Evolutionary conservation across 1,140 invertebrate genomes (phyloP).

Genomic region (Drosophila setifemur): DNA sequence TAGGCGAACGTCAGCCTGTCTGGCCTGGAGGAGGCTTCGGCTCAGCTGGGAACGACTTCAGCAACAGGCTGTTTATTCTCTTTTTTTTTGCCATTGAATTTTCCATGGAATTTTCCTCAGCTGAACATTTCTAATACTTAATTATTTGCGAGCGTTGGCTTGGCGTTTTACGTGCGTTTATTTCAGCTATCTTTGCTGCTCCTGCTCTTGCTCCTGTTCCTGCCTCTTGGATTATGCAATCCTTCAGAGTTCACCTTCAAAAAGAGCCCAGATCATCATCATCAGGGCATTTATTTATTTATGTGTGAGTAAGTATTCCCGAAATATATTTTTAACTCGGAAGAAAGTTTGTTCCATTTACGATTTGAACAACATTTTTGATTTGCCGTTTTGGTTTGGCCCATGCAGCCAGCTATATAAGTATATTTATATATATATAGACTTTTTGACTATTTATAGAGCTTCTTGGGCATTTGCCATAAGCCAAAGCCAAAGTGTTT

Average conservation of each 20-base stretch:
- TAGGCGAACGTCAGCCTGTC: constrained; percentile 68
- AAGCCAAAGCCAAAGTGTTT: constrained; percentile 53
- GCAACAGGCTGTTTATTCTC: constrained; percentile 26
- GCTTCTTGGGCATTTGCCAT: constrained; percentile 37
- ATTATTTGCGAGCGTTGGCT: constrained; percentile 72
- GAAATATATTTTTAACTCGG: constrained; percentile 30
- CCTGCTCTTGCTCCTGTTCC: constrained; percentile 7
- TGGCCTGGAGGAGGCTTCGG: constrained; percentile 31
- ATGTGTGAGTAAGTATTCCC: constrained; percentile 22
- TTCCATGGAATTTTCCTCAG: constrained; percentile 62
- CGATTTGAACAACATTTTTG: constrained; percentile 54
- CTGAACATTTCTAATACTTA: constrained; percentile 77
- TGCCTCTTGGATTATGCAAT: constrained; percentile 48
- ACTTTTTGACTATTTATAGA: constrained; percentile 61
- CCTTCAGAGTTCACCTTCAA: constrained; percentile 56
- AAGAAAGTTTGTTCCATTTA: constrained; percentile 71
- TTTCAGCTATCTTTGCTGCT: constrained; percentile 19
- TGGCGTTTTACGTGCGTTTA: constrained; percentile 62
- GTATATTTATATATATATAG: constrained; percentile 13
- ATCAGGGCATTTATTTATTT: constrained; percentile 2
- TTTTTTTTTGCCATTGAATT: constrained; percentile 50
- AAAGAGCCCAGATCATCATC: constrained; percentile 2
- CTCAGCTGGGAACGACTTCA: constrained; percentile 62
- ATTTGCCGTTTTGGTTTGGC: constrained; percentile 46
- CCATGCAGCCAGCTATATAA: constrained; percentile 8